Conservation (phyloP, 2,113 vertebrate genomes). For the Gopherus flavomarginatus region DNA sequence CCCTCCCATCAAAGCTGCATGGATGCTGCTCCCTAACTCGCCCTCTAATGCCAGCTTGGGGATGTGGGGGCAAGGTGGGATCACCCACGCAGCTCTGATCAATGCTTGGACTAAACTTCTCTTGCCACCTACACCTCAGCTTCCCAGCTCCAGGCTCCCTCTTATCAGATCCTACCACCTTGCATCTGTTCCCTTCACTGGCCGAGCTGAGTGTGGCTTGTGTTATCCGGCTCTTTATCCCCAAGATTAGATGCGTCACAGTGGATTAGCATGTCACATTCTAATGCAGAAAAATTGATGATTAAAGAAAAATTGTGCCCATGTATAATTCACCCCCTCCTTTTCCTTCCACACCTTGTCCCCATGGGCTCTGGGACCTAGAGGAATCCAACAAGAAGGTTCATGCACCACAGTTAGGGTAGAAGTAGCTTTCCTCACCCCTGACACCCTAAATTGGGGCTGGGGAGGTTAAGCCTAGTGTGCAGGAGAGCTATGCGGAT, state of each 20-base stretch:
- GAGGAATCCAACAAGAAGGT: background rate
- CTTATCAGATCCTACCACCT: constrained; percentile 77
- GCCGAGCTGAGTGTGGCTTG: constrained; percentile 41
- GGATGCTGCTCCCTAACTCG: background rate
- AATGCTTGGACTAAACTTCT: constrained; percentile 49
- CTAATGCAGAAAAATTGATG: constrained; percentile 67
- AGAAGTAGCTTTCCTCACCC: background rate
- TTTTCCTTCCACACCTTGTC: constrained; percentile 26
- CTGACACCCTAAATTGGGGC: background rate
- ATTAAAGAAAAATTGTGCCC: constrained; percentile 57
- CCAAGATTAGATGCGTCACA: constrained; percentile 72
- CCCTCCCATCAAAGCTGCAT: background rate
- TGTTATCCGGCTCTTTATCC: constrained; percentile 76
- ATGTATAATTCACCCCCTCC: constrained; percentile 49
- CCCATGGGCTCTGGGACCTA: background rate
- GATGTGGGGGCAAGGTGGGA: background rate
- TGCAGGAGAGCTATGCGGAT: background rate
- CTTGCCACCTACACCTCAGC: background rate
- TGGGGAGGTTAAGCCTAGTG: background rate
- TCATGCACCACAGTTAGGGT: background rate
- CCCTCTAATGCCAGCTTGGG: background rate
- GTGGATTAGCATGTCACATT: constrained; percentile 73
- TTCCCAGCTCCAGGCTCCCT: background rate
- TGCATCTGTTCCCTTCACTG: constrained; percentile 46
- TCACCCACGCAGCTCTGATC: constrained; percentile 12